Conservation (phyloP, 1,140 invertebrate species). For the Drosophila setifemur region DNA sequence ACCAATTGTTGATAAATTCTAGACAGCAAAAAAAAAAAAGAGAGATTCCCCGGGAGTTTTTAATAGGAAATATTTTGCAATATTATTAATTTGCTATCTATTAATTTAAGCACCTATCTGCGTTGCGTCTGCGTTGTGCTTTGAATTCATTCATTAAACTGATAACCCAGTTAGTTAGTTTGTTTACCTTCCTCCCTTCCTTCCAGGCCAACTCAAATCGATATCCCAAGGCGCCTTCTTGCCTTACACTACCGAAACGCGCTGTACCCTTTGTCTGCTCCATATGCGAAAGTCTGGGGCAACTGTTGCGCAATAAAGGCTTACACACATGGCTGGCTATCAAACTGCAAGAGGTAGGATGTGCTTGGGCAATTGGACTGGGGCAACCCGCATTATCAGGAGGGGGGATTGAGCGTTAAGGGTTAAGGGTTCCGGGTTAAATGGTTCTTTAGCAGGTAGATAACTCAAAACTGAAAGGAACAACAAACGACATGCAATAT, state of each 20-base stretch:
- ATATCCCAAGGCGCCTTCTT: constrained; percentile 10
- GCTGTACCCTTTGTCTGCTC: not conserved
- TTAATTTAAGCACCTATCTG: not conserved
- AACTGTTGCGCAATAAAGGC: constrained; percentile 49
- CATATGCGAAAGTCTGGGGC: not conserved
- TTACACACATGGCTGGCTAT: not conserved
- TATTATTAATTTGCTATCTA: constrained; percentile 23
- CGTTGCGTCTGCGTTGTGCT: too few relatives aligned
- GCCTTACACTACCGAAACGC: constrained; percentile 11
- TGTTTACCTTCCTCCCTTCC: not conserved
- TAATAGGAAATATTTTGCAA: not conserved
- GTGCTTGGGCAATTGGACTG: not conserved
- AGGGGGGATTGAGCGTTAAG: not conserved
- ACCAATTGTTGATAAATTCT: too few relatives aligned
- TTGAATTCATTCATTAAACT: constrained; percentile 17
- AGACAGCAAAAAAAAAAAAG: too few relatives aligned
- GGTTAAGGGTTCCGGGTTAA: too few relatives aligned
- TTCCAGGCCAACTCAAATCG: not conserved
- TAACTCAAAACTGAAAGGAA: constrained; percentile 38
- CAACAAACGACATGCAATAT: constrained; percentile 60
- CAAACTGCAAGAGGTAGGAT: constrained; percentile 6
- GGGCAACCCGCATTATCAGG: constrained; percentile 13
- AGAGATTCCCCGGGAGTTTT: constrained; percentile 13
- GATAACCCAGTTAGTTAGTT: not conserved
- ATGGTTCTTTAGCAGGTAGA: constrained; percentile 9